A percentile compares a stretch with the other conserved stretches of the same genome.
Conservation (phyloP, 1,140 invertebrate species). For the Lepidurus packardi region DNA sequence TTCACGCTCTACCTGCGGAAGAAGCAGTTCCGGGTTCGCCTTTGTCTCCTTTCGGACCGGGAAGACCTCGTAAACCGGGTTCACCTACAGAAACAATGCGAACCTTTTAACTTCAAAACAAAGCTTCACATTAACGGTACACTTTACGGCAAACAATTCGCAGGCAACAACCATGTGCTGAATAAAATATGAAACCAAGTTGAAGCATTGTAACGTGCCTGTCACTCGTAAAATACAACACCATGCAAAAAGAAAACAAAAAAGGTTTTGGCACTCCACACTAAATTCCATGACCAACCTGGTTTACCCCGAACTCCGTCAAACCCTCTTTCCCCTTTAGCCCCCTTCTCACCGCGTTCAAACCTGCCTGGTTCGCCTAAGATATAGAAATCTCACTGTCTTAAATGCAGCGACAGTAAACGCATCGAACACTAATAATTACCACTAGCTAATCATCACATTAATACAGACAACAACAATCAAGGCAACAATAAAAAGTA, state of each 20-base stretch:
- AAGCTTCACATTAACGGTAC: neutral
- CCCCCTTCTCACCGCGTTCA: slow-evolving; percentile 7
- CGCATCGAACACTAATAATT: neutral
- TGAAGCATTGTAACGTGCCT: neutral
- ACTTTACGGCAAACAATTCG: neutral
- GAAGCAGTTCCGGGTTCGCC: neutral
- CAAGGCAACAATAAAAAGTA: too few species aligned
- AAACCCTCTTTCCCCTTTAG: slow-evolving; percentile 13
- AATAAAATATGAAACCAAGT: neutral
- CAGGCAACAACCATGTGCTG: neutral
- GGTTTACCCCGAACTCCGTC: slow-evolving; percentile 5
- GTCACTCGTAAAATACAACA: neutral
- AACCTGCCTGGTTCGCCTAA: neutral
- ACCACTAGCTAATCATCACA: too few species aligned
- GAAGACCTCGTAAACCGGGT: neutral
- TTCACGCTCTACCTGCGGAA: neutral
- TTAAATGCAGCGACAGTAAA: neutral
- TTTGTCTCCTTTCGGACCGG: neutral
- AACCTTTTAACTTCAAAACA: too few species aligned
- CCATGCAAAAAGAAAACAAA: neutral
- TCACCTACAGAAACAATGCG: neutral
- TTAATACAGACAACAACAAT: too few species aligned
- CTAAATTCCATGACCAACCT: slow-evolving; percentile 14
- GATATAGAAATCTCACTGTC: slow-evolving; percentile 3
- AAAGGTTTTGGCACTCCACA: neutral